Evolutionary conservation across 2,113 vertebrate genomes (phyloP).

Genomic region (Pteruthius melanotis): DNA sequence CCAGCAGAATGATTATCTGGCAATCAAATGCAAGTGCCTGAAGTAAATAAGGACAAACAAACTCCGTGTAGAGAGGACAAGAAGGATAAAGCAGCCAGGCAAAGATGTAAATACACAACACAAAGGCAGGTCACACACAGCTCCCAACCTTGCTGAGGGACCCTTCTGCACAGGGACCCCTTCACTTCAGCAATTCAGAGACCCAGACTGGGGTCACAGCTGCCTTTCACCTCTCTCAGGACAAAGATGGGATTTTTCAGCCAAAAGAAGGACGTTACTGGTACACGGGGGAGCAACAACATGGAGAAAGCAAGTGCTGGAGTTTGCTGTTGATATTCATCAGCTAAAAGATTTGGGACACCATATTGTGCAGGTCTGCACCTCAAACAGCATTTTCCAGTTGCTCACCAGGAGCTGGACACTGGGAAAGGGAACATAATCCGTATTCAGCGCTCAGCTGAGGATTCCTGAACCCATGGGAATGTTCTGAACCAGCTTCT

Average conservation of each 20-base stretch:
- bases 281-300: background rate
- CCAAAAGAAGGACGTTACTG: background rate
- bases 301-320: background rate
- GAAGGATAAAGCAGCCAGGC: background rate
- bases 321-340: background rate
- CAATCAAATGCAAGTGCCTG: slow-evolving; percentile 16
- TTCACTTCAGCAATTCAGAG: background rate
- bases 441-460: background rate
- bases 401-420: background rate
- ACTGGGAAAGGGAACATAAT: background rate
- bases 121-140: background rate
- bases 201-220: background rate
- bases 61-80: background rate
- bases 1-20: slow-evolving; percentile 18
- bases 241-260: background rate
- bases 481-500: background rate
- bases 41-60: slow-evolving; percentile 13
- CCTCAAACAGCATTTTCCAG: background rate
- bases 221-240: background rate
- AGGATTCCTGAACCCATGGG: background rate
- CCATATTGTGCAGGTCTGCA: background rate
- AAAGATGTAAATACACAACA: background rate
- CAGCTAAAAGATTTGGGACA: background rate
- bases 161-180: background rate
- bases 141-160: background rate